Evolutionary conservation across 2,113 vertebrate genomes (phyloP), one percentile per base, ranked within the genome.

Genomic region (Mastomys natalensis): DNA sequence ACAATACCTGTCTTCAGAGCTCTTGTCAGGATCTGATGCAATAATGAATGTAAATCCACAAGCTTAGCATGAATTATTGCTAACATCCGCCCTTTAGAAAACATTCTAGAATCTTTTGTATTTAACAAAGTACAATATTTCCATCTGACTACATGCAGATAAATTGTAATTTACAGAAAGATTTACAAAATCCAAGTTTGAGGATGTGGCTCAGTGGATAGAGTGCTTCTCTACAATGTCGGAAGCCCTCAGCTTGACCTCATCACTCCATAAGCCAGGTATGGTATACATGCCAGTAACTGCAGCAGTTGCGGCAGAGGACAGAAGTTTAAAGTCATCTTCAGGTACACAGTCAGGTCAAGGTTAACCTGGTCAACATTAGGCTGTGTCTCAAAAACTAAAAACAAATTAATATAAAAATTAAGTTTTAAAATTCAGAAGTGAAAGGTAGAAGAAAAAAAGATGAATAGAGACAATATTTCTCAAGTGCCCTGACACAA

Each of bases 91-190:
- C 60, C 7, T 66, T 86, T 70, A 6, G 72, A 84, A 96, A 87
- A 62, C 64, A 94, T 37, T 89, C 19, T 94, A n/a, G 77, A 92
- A 73, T 76, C 29, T 66, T 78, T 96, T 77, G 34, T 87, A 34
- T 64, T 91, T 93, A 73, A 80, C 81, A 74, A 84, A 84, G 58
- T 87, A 0, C 26, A 89, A 82, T 94, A 73, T 78, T 97, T 91
- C 51, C 55, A 80, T 64, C 29, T 80, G 58, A 91, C 29, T 86
- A 80, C 1, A 78, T 78, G 43, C 3, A 70, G 34, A 29, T 72
- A 82, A 11, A 91, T 45, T 12, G 68, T 76, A 58, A 17, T 53
- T 93, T 86, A 86, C 17, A 85, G 84, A 74, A 84, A 93, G 26
- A 85, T 40, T 55, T 90, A 84, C 51, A 91, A 68, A 87, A 90